Evolutionary conservation across 2,888 invertebrate genomes (phyloP), one percentile per base, ranked within the genome.

Genomic region (Pteria penguin): DNA sequence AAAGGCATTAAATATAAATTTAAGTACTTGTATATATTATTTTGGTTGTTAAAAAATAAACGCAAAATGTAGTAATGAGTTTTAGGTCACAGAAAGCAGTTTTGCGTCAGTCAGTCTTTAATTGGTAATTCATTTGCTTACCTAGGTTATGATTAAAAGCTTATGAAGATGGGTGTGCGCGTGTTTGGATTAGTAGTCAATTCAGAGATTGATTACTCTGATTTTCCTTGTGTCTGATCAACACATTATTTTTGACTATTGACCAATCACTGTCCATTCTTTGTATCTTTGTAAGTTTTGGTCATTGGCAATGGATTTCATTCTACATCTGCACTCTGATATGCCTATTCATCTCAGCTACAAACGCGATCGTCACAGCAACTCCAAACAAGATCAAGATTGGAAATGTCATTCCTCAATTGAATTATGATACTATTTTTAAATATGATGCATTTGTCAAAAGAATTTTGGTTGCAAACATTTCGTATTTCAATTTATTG

Each of bases 391-490:
- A 45, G 18, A 18, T 45, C 8, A 18, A 45, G 18, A 45, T 45
- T 14, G 45, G 18, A 8, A 45, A 45, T 45, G 45, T 45, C 8
- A 45, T 45, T 45, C 45, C 8, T 8, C 45, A 18, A n/a, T 52
- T n/a, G 22, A 61, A 33, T 27, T 29, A 29, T n/a, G n/a, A n/a
- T n/a, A n/a, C n/a, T n/a, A n/a, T n/a, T n/a, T n/a, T n/a, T n/a
- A n/a, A n/a, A n/a, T n/a, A 11, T 26, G 1, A 4, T 72, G 3
- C 18, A 33, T 31, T 32, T 67, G n/a, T 36, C 72, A 11, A 55
- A 63, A 24, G 66, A 67, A 31, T 60, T 33, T 52, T 73, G 73
- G 73, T 29, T 57, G 26, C 66, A 73, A 26, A 73, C 67, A 4
- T 73, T 67, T 60, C 26, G 60, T 31, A 45, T 69, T 29, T n/a